Base-by-base conservation (phyloP, 2,113 vertebrate genomes). In the Thunnus maccoyii region DNA sequence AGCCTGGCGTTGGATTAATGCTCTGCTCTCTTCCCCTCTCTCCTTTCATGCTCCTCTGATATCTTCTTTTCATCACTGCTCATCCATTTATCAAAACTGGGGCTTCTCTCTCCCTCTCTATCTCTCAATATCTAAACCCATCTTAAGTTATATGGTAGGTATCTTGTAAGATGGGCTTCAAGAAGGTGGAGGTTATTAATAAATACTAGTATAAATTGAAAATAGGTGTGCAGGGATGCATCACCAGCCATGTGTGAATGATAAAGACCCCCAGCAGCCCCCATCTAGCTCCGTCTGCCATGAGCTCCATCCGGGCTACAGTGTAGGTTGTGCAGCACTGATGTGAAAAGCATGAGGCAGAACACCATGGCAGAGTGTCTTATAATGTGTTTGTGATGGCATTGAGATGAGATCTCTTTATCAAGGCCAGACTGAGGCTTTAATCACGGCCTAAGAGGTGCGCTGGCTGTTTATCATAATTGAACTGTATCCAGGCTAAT, bases 21-120 rank as follows among this genome's bases (percentile, higher is more conserved):
- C 89, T 80, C 77, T 75, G 36, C 93, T 91, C 91, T 92, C 93
- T 90, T 90, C 90, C 93, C 87, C 92, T 92, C 94, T 94, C 93
- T 93, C 92, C 93, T 93, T 95, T 96, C 96, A 95, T 95, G 95
- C 95, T 94, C 94, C 94, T 97, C 96, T 88, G 96, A 97, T 97
- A 97, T 99, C 97, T 97, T 96, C 96, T 97, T 97, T 98, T 97
- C 97, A 97, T 97, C 97, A 97, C 95, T 85, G 94, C 91, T 95
- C 88, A 93, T 96, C 96, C 97, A 97, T 99, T 97, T 94, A 97
- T 99, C 97, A 93, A 97, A 94, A 78, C 95, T 89, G 91, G 95
- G 88, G 58, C 56, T 81, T 67, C 71, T 72, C 46, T 87, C 55
- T 78, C 30, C 48, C 66, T 61, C 77, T 80, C 47, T 51, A n/a